A percentile compares a stretch with the other conserved stretches of the same genome.
These are phyloP conservation scores for Megaustenia siamemsis DNA, from an alignment of 2,888 invertebrate species.

Conservation along the genomic window DNA sequence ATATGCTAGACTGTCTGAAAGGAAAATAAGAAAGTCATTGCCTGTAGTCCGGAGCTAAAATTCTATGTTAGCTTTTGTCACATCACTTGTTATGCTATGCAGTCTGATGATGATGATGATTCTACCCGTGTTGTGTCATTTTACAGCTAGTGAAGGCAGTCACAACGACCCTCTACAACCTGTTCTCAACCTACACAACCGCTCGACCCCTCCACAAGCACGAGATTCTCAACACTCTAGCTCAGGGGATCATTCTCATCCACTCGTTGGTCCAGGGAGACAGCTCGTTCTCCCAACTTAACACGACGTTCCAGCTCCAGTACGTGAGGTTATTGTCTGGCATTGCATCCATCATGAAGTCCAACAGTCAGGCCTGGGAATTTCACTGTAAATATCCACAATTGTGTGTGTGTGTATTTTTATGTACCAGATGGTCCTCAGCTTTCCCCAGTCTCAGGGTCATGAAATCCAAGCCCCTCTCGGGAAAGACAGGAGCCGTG, in stretches of 20 bases:
- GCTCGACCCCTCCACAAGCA: not conserved
- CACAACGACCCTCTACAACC: constrained; percentile 26
- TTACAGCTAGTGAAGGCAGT: constrained; percentile 34
- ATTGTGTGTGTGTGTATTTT: too few species aligned
- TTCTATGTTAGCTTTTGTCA: too few species aligned
- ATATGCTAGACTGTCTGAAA: too few species aligned
- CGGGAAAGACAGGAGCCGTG: too few species aligned
- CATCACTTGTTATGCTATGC: too few species aligned
- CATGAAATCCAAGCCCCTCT: too few species aligned
- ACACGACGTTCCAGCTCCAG: constrained; percentile 7
- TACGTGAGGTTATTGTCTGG: constrained; percentile 40
- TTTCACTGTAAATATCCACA: constrained; percentile 10
- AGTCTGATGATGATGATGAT: too few species aligned
- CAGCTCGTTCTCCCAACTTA: constrained; percentile 17
- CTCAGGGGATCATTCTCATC: constrained; percentile 32
- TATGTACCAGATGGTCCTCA: too few species aligned
- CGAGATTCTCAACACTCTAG: constrained; percentile 20
- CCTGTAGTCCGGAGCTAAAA: too few species aligned
- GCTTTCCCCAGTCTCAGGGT: too few species aligned
- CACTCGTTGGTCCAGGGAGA: constrained; percentile 40
- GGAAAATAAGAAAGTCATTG: too few species aligned
- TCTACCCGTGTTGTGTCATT: too few species aligned
- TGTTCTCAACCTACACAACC: constrained; percentile 16
- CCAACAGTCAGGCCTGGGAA: not conserved
- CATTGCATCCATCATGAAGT: constrained; percentile 15